phyloP scores from a whole-genome alignment of 2,113 vertebrate genomes.

The Acanthisitta chloris region DNA sequence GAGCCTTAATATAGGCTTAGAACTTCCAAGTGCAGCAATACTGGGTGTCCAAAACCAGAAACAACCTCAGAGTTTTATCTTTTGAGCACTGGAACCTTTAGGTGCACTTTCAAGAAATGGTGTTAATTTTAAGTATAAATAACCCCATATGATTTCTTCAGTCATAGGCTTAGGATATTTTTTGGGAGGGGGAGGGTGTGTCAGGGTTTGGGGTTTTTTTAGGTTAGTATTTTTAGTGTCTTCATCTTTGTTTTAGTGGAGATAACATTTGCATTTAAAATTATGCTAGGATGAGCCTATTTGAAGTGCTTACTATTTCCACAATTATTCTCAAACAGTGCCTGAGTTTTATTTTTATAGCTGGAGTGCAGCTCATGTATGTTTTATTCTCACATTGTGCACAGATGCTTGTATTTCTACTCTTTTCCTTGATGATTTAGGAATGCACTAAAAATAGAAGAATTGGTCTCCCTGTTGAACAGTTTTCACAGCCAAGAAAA shows the following conservation, averaged over 20 bases:
- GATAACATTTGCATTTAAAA: background rate
- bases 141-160: background rate
- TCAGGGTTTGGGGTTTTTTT: background rate
- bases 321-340: background rate
- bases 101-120: background rate
- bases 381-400: background rate
- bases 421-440: background rate
- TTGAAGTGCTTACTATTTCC: background rate
- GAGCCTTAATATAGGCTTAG: background rate
- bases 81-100: background rate
- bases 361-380: background rate
- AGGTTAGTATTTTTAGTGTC: background rate
- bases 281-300: background rate
- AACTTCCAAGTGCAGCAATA: background rate
- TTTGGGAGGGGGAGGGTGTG: rapidly evolving
- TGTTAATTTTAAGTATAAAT: background rate
- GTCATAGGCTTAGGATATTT: background rate
- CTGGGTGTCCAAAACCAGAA: background rate
- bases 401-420: background rate
- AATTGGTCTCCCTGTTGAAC: constrained; percentile 4
- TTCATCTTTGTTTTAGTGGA: background rate
- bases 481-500: constrained; percentile 35
- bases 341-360: background rate
- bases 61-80: background rate
- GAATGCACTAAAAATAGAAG: background rate